Conservation (phyloP, 2,888 invertebrate genomes). For the Lypha dubia region DNA sequence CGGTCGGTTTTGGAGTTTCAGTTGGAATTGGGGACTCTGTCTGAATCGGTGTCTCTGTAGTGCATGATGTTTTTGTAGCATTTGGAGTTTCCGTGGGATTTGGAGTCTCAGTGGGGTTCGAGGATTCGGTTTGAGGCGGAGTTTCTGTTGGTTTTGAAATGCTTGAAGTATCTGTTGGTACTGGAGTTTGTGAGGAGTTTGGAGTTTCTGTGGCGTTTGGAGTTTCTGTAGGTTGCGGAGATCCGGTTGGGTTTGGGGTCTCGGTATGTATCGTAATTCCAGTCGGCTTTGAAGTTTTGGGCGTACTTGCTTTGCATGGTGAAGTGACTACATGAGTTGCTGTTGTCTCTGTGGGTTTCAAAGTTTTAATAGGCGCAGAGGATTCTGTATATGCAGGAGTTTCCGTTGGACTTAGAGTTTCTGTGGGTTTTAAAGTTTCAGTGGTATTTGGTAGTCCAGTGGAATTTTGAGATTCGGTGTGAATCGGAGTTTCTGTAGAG, state of each 20-base stretch:
- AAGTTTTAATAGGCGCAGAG: neutral
- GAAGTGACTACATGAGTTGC: too few relatives aligned
- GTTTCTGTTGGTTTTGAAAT: slow-evolving; percentile 58
- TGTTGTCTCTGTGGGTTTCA: neutral
- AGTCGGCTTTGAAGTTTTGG: neutral
- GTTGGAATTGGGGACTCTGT: neutral
- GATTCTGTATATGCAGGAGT: neutral
- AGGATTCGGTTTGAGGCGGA: slow-evolving; percentile 38
- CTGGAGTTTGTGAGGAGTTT: neutral
- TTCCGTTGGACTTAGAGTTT: neutral
- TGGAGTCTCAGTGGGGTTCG: neutral
- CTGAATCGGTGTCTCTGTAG: neutral
- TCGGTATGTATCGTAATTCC: neutral
- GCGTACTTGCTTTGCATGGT: too few relatives aligned
- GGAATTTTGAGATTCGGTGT: neutral
- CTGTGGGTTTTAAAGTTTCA: too few relatives aligned
- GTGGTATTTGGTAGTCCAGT: neutral
- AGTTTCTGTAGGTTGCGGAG: neutral
- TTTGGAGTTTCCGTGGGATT: too few relatives aligned
- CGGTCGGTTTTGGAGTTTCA: neutral
- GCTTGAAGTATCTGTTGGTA: neutral
- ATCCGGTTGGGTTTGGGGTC: neutral
- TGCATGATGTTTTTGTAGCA: too few relatives aligned
- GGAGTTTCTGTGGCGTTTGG: neutral
- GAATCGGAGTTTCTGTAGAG: too few relatives aligned